phyloP scores from a whole-genome alignment of 2,797 vertebrate genomes.

The Lithobates sylvaticus region DNA sequence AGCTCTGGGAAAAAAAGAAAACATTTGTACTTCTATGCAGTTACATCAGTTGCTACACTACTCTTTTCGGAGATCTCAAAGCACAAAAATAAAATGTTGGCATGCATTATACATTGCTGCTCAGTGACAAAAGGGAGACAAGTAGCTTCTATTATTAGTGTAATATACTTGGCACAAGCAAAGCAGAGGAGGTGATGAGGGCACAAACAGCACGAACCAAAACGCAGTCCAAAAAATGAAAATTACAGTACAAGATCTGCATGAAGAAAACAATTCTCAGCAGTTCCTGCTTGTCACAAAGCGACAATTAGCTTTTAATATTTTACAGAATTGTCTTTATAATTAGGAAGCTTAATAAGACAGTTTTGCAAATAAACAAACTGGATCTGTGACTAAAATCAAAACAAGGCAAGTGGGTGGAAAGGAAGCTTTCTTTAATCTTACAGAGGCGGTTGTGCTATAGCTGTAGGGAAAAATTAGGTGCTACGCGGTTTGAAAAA shows the following conservation, averaged over 20 bases:
- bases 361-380: conserved; percentile 58
- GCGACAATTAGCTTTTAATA: conserved; percentile 60
- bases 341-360: conserved; percentile 54
- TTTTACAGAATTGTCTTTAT: conserved; percentile 55
- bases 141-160: conserved; percentile 55
- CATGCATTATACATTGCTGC: conserved; percentile 29
- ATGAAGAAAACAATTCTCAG: conserved; percentile 57
- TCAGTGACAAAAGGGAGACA: conserved; percentile 48
- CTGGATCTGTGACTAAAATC: conserved; percentile 43
- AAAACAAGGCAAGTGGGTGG: conserved; percentile 38
- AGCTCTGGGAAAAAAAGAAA: neutral
- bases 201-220: conserved; percentile 34
- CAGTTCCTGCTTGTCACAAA: conserved; percentile 52
- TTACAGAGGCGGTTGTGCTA: neutral
- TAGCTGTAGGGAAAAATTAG: too few species aligned
- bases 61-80: conserved; percentile 11
- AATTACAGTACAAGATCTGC: conserved; percentile 54
- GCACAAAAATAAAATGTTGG: conserved; percentile 35
- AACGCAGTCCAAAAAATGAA: conserved; percentile 52
- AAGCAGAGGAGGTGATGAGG: conserved; percentile 45
- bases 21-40: neutral
- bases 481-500: too few species aligned
- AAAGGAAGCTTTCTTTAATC: conserved; percentile 3
- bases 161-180: conserved; percentile 56
- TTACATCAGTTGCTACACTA: conserved; percentile 26